A percentile compares a stretch with the other conserved stretches of the same genome.
These are phyloP conservation scores for Pseudorhiza aurosa DNA, from an alignment of 30 jellyfish, hydroid and myxozoan genomes.

Conservation along the genomic window DNA sequence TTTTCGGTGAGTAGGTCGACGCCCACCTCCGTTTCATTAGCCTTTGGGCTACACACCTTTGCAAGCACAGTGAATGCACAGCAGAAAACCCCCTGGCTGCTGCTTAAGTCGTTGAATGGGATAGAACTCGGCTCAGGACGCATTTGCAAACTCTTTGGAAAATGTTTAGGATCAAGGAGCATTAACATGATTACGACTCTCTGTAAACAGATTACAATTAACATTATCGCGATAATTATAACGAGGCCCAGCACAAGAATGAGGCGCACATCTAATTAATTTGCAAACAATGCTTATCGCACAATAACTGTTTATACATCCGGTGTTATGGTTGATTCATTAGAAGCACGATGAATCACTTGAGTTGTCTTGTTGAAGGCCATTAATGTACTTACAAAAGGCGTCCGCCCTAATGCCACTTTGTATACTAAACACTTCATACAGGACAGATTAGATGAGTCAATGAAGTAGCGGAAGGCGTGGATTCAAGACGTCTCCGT, in stretches of 20 bases:
- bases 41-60: too few species aligned
- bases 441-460: not conserved
- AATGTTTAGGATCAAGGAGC: not conserved
- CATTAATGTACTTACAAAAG: not conserved
- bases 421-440: not conserved
- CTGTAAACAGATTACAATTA: conserved; percentile 14
- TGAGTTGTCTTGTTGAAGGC: not conserved
- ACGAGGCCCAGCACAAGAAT: not conserved
- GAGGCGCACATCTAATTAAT: not conserved
- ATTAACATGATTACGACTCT: not conserved
- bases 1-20: too few species aligned
- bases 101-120: too few species aligned
- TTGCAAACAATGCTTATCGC: not conserved
- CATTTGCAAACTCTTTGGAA: not conserved
- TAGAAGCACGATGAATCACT: not conserved
- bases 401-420: not conserved
- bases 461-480: too few species aligned
- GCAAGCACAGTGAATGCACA: too few species aligned
- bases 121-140: too few species aligned
- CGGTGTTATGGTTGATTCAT: not conserved
- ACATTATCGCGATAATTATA: conserved; percentile 2
- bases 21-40: too few species aligned
- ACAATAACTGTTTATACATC: not conserved
- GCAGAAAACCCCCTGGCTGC: too few species aligned
- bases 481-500: too few species aligned